phyloP scores from a whole-genome alignment of 1,140 invertebrate species.

The Leptinotarsa texana region DNA sequence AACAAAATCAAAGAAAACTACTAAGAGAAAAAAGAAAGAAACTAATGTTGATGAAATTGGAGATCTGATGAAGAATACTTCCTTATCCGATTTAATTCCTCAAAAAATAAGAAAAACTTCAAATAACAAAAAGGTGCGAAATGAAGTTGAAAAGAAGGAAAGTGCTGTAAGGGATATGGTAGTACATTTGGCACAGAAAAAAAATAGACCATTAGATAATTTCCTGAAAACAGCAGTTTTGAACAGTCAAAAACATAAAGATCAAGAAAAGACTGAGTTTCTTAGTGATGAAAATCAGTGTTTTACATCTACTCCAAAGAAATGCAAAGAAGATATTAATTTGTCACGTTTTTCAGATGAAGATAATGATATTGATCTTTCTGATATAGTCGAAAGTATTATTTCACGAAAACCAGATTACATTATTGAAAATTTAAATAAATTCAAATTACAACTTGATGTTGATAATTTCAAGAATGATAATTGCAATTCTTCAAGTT shows the following conservation, averaged over 20 bases:
- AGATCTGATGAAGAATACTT: conserved; percentile 40
- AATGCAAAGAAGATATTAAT: conserved; percentile 45
- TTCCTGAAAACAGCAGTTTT: conserved; percentile 37
- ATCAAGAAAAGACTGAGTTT: neutral
- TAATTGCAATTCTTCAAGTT: conserved; percentile 39
- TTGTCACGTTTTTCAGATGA: conserved; percentile 54
- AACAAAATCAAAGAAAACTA: conserved; percentile 55
- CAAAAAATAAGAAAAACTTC: conserved; percentile 35
- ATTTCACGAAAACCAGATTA: conserved; percentile 50
- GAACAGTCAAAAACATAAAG: conserved; percentile 28
- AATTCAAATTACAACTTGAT: conserved; percentile 26
- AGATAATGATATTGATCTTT: conserved; percentile 59
- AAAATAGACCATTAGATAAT: conserved; percentile 34
- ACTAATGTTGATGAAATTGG: conserved; percentile 34
- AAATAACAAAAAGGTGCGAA: conserved; percentile 38
- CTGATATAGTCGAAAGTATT: conserved; percentile 65
- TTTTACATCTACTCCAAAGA: conserved; percentile 36
- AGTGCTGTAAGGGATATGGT: no score
- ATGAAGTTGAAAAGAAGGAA: no score
- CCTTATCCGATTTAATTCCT: conserved; percentile 38
- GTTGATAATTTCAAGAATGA: conserved; percentile 17
- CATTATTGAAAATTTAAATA: conserved; percentile 17
- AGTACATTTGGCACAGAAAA: conserved; percentile 4
- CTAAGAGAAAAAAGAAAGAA: conserved; percentile 58
- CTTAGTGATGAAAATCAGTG: conserved; percentile 31